These are phyloP conservation scores for Escarpia spicata DNA, from an alignment of 2,888 invertebrate genomes.

Conservation along the genomic window DNA sequence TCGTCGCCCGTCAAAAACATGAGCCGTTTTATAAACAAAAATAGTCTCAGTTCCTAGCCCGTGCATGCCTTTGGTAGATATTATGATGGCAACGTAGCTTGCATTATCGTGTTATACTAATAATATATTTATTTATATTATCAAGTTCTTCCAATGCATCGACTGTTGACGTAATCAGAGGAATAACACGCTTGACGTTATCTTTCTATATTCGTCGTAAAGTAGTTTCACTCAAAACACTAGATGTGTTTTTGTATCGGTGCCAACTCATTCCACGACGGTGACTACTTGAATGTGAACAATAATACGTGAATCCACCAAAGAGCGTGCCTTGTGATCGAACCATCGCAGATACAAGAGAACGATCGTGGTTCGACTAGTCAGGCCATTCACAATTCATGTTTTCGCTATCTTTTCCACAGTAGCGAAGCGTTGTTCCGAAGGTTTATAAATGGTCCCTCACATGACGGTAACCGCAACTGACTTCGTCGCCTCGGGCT, in stretches of 20 bases:
- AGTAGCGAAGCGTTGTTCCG: background rate
- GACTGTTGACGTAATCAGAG: too few relatives aligned
- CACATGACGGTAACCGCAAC: background rate
- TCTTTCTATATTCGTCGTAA: background rate
- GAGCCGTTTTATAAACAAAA: too few relatives aligned
- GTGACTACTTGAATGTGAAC: background rate
- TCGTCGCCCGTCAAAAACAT: too few relatives aligned
- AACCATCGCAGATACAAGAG: background rate
- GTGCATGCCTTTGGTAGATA: too few relatives aligned
- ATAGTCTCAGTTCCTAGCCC: too few relatives aligned
- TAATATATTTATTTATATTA: too few relatives aligned
- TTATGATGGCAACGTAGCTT: too few relatives aligned
- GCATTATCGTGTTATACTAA: too few relatives aligned
- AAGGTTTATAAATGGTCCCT: background rate
- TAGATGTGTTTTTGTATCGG: too few relatives aligned
- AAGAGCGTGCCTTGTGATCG: background rate
- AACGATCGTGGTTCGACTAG: background rate
- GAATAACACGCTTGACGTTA: background rate
- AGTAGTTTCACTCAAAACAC: background rate
- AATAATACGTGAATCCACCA: background rate
- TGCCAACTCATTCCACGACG: background rate
- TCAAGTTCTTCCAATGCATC: too few relatives aligned
- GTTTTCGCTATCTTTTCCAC: background rate
- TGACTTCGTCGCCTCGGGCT: background rate
- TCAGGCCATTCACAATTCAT: background rate